phyloP scores from a whole-genome alignment of 2,797 vertebrate genomes.

The Pterois miles region DNA sequence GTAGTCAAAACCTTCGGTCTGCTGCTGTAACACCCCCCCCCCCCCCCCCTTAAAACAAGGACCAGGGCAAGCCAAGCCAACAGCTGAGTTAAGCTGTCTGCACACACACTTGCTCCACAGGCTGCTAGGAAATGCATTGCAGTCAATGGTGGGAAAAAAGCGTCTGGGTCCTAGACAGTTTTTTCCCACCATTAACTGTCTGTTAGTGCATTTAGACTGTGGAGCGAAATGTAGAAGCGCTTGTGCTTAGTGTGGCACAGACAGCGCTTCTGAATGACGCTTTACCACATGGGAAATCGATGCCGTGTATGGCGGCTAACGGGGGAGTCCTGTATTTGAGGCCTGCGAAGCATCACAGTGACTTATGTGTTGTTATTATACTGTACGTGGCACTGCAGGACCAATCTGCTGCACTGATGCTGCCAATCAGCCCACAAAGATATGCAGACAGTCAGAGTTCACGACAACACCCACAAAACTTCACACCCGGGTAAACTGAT shows the following conservation, averaged over 20 bases:
- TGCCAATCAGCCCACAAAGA: not conserved
- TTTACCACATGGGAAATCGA: constrained; percentile 14
- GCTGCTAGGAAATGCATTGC: constrained; percentile 58
- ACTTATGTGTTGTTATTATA: constrained; percentile 1
- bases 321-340: not conserved
- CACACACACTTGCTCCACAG: constrained; percentile 44
- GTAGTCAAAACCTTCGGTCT: constrained; percentile 34
- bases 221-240: constrained; percentile 9
- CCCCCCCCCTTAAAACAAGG: constrained; percentile 18
- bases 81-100: constrained; percentile 64
- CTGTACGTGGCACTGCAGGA: not conserved
- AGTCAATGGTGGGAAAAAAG: constrained; percentile 78
- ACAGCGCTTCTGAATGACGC: not conserved
- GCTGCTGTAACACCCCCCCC: constrained; percentile 16
- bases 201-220: constrained; percentile 24
- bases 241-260: not conserved
- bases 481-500: no score
- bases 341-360: not conserved
- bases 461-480: no score
- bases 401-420: not conserved
- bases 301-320: not conserved
- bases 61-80: constrained; percentile 47
- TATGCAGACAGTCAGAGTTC: no score
- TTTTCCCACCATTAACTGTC: constrained; percentile 71
- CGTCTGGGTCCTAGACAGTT: constrained; percentile 70